Evolutionary conservation across 2,888 invertebrate species (phyloP).

Genomic region (Lepidochrysops patricia): DNA sequence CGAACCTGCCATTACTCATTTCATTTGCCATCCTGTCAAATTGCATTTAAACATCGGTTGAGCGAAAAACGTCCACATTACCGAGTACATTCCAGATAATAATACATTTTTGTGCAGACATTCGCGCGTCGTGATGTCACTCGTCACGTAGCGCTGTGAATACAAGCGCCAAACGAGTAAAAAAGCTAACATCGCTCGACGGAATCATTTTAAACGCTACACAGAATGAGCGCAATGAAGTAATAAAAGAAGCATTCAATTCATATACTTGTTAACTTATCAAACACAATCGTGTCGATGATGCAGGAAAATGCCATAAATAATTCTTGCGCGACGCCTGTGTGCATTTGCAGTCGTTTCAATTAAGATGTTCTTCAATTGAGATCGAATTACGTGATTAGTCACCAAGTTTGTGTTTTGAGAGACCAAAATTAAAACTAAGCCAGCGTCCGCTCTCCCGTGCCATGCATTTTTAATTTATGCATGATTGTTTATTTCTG

Average conservation of each 20-base stretch:
- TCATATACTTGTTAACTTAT: slow-evolving; percentile 12
- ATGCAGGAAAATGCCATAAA: neutral
- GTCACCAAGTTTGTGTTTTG: neutral
- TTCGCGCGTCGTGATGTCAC: slow-evolving; percentile 56
- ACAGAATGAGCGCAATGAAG: slow-evolving; percentile 26
- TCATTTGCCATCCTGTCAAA: neutral
- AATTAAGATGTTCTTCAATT: neutral
- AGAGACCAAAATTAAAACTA: too few species aligned
- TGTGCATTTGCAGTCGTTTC: neutral
- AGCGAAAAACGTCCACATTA: neutral
- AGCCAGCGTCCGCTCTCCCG: too few species aligned
- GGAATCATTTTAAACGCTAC: slow-evolving; percentile 31
- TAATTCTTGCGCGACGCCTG: neutral
- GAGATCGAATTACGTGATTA: neutral
- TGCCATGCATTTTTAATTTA: too few species aligned
- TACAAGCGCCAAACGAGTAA: slow-evolving; percentile 43
- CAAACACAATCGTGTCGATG: slow-evolving; percentile 9
- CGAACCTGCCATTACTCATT: neutral
- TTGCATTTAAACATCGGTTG: neutral
- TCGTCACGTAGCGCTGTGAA: slow-evolving; percentile 43
- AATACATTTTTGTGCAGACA: slow-evolving; percentile 25
- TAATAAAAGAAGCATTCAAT: slow-evolving; percentile 19
- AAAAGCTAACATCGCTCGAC: slow-evolving; percentile 48
- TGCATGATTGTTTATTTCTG: too few species aligned
- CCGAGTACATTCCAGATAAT: neutral